Evolutionary conservation across 1,140 invertebrate genomes (phyloP).

Genomic region (Pogonomyrmex californicus): DNA sequence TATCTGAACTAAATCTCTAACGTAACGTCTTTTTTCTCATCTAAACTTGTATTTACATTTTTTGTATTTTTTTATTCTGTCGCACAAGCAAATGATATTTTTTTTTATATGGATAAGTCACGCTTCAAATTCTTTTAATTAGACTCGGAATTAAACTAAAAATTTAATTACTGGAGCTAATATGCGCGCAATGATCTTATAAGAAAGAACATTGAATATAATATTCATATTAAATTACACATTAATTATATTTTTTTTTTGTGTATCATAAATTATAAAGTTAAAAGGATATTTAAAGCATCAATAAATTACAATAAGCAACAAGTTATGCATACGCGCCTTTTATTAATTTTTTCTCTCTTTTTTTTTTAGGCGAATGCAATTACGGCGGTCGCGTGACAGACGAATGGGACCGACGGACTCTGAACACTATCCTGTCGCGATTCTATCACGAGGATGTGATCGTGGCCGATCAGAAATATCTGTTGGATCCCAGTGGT

Average conservation of each 20-base stretch:
- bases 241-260: neutral
- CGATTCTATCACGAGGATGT: slow-evolving; percentile 92
- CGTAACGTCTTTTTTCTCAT: neutral
- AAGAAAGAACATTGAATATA: neutral
- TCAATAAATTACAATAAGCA: neutral
- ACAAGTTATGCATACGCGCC: neutral
- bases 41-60: neutral
- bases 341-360: neutral
- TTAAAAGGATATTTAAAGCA: neutral
- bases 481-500: slow-evolving; percentile 89
- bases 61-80: neutral
- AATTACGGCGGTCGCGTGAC: slow-evolving; percentile 98
- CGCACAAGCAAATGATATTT: neutral
- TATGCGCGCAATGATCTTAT: neutral
- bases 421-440: slow-evolving; percentile 93
- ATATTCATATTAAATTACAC: neutral
- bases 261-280: neutral
- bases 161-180: neutral
- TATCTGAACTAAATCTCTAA: slow-evolving; percentile 40
- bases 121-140: neutral
- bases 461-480: slow-evolving; percentile 86
- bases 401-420: slow-evolving; percentile 97
- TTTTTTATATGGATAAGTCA: neutral
- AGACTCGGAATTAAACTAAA: neutral
- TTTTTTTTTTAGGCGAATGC: slow-evolving; percentile 91